Conservation (phyloP, 2,113 vertebrate genomes). For the Butastur rufipennis region DNA sequence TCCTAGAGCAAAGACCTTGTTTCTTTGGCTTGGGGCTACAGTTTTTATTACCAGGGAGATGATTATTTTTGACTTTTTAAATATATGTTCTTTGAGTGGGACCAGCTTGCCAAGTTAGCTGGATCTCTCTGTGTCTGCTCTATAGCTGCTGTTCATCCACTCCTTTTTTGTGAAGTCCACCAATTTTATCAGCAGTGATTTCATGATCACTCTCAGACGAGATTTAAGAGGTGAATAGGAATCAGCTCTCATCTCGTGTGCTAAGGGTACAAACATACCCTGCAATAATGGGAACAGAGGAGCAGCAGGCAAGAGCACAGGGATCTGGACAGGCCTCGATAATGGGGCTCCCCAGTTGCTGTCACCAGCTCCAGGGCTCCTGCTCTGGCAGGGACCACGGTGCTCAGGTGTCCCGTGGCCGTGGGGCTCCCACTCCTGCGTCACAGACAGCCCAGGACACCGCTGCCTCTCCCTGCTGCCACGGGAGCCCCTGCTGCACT, state of each 20-base stretch:
- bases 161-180: background rate
- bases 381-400: accelerated
- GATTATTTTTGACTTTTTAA: background rate
- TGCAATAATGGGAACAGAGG: background rate
- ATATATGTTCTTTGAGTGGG: background rate
- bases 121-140: background rate
- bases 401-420: background rate
- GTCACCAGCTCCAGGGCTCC: background rate
- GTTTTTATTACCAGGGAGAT: background rate
- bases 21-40: background rate
- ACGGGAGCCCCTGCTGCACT: background rate
- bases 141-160: background rate
- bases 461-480: background rate
- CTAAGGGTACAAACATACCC: background rate
- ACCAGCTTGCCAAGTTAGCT: background rate
- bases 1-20: background rate
- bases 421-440: background rate
- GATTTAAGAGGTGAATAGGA: background rate
- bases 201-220: background rate
- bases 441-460: background rate
- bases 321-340: background rate
- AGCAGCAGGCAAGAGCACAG: background rate
- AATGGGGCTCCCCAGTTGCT: background rate
- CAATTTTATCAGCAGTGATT: background rate
- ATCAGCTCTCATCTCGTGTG: background rate